Base-by-base conservation (phyloP, 1,140 invertebrate genomes). In the Saxidomus purpurata region DNA sequence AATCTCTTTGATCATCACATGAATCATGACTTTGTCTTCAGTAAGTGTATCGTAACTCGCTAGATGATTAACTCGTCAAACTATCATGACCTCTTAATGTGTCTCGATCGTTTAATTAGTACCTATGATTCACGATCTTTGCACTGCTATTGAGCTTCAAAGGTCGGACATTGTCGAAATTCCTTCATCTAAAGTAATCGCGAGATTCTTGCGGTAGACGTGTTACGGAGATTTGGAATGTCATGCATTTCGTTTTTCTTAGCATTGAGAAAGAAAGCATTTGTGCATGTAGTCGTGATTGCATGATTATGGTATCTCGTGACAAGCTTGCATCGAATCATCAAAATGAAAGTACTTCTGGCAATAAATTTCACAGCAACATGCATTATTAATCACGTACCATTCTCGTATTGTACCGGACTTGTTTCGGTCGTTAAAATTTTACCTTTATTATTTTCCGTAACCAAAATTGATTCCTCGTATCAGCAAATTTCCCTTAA, bases 21-120 rank as follows among this genome's bases (percentile, higher is more conserved):
- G 67, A 71, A 71, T 71, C 67, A 71, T 71, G 36, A 71, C 67
- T 19, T 71, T 71, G 67, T 71, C 28, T 38, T 28, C 9, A 0
- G 28, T 38, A 40, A 38, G 0, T 28, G 2, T 31, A 38, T 36
- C 59, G 59, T 63, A 63, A 38, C 34, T 31, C 13, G 34, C 67
- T 4, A 63, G 59, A 71, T 38, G 67, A 71, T 71, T 71, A 71
- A 71, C 31, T 28, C 34, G 34, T 40, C 34, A 36, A 4, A 38
- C 67, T 71, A 17, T 38, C 3, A 34, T 71, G 67, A 71, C 67
- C 59, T 63, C 25, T 25, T 28, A 55, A 22, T 63, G 59, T 63
- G 59, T 15, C 25, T 63, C 15, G n/a, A 28, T 63, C 59, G 59
- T 63, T n/a, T 63, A n/a, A 19, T 17, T 59, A 63, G 22, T 43